Evolutionary conservation across 2,797 vertebrate genomes (phyloP).

Genomic region (Gambusia yucatana): DNA sequence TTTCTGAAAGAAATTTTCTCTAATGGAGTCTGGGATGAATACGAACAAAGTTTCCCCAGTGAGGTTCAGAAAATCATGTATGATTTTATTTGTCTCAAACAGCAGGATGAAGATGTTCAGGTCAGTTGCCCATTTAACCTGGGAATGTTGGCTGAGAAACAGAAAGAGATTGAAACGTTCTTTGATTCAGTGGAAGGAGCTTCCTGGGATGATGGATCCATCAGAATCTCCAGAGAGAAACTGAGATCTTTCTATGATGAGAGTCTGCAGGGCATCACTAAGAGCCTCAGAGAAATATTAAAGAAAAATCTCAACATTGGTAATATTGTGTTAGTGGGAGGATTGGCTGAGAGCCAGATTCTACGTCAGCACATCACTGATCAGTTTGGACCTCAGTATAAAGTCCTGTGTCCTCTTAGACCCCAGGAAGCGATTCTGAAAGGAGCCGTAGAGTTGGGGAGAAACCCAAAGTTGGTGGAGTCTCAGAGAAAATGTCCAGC

Average conservation of each 20-base stretch:
- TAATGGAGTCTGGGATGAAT: neutral
- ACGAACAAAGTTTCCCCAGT: accelerated
- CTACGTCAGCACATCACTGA: neutral
- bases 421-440: conserved; percentile 3
- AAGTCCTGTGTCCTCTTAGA: conserved; percentile 3
- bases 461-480: too few relatives aligned
- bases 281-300: neutral
- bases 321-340: conserved; percentile 1
- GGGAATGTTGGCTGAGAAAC: too few relatives aligned
- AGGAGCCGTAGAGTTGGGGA: too few relatives aligned
- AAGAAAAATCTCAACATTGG: accelerated
- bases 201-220: accelerated
- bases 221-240: neutral
- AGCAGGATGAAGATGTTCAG: neutral
- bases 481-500: neutral
- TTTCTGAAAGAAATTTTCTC: too few relatives aligned
- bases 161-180: accelerated
- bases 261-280: neutral
- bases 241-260: conserved; percentile 11
- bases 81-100: accelerated
- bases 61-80: conserved; percentile 4
- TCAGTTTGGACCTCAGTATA: neutral
- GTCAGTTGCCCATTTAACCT: too few relatives aligned
- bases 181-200: neutral
- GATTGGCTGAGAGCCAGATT: neutral